A percentile compares a stretch with the other conserved stretches of the same genome.
Conservation (phyloP, 2,797 vertebrate genomes). For the Leucoraja ocellata region DNA sequence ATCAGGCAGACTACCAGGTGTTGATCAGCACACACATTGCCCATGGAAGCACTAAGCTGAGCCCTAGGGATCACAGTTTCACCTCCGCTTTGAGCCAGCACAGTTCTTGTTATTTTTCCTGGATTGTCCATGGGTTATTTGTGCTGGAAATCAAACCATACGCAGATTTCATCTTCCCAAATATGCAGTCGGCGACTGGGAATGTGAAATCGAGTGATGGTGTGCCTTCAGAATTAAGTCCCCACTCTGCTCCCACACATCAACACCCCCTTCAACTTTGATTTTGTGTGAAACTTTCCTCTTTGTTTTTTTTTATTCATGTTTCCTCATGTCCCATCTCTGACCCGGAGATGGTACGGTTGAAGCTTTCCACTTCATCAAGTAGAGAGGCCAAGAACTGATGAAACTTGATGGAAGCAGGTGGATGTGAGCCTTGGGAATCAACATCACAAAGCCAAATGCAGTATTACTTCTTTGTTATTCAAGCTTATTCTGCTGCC, state of each 20-base stretch:
- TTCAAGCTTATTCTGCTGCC: neutral
- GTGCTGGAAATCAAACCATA: no score
- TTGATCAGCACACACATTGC: no score
- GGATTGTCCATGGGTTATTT: no score
- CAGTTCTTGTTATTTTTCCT: no score
- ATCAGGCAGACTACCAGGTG: no score
- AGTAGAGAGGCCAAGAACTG: neutral
- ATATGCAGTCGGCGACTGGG: no score
- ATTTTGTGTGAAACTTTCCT: neutral
- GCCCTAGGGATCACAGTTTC: no score
- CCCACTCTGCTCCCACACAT: slow-evolving; percentile 33
- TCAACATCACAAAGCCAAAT: neutral
- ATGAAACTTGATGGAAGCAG: slow-evolving; percentile 11
- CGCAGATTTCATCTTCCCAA: no score
- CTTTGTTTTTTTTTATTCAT: slow-evolving; percentile 45
- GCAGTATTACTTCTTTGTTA: slow-evolving; percentile 24
- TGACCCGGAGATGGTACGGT: neutral
- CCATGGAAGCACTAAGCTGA: no score
- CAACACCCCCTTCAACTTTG: slow-evolving; percentile 6
- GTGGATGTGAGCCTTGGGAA: slow-evolving; percentile 26
- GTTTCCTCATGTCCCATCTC: slow-evolving; percentile 44
- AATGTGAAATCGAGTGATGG: no score
- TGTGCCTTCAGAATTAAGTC: no score
- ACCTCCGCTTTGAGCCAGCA: no score
- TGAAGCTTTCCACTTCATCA: neutral